Base-by-base conservation (phyloP, 1,140 invertebrate species). In the Pogonomyrmex californicus region DNA sequence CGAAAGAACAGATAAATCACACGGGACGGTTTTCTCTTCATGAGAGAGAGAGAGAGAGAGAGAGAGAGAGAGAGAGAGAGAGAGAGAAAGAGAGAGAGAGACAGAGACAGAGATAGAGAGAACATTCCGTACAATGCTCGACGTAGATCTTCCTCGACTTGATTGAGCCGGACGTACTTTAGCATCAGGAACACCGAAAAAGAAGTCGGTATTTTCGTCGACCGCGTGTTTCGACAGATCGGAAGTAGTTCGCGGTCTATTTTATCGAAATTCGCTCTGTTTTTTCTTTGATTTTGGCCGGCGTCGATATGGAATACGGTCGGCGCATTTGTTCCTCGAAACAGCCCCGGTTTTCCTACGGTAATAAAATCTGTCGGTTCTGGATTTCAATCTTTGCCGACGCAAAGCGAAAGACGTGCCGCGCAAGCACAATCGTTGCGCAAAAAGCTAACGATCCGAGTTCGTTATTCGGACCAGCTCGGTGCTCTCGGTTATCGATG, bases 341-440 rank as follows among this genome's bases (percentile, higher is more conserved):
- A 62, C 41, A 44, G n/a, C 30, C n/a, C 33, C 86, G 54, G 65
- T 87, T 49, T 68, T 63, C 41, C 33, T 44, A 23, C 38, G 36
- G 36, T 73, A 78, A 78, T 86, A 88, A 87, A 88, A 88, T 86
- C 51, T 63, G 85, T 70, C 47, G 47, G 33, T 10, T 51, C 14
- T 54, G 49, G 71, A 77, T 85, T 89, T 85, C 87, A 38, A 75
- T 79, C 51, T 65, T 78, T 78, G 63, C 71, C 60, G 68, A 65
- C 76, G 65, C 60, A 73, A 65, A 70, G 79, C 38, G 73, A 58
- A 85, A 82, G 56, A 88, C 86, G 83, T 91, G 87, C 82, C 79
- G 85, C 49, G 87, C 79, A 86, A 90, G 89, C 86, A 76, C 49
- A 91, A 90, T 77, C 77, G 60, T 68, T 58, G 70, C n/a, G 54